Conservation (phyloP, 2,113 vertebrate genomes). For the Hippocampus comes region DNA sequence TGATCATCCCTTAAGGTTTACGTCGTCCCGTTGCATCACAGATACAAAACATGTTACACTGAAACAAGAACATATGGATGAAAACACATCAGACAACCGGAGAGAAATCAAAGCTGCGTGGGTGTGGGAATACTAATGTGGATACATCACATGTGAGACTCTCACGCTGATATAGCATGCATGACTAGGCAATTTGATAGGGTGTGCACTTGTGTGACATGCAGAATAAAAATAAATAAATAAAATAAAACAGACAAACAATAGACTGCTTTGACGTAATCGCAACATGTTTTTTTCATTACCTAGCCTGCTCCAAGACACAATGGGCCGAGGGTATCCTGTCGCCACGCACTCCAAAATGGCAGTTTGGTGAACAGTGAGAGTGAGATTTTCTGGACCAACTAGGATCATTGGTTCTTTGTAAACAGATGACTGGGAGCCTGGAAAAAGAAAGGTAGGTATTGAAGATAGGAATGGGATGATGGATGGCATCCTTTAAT, state of each 20-base stretch:
- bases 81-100: constrained; percentile 18
- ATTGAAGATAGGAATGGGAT: constrained; percentile 34
- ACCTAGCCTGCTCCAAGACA: constrained; percentile 99
- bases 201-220: not conserved
- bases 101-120: constrained; percentile 13
- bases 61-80: constrained; percentile 18
- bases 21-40: constrained; percentile 29
- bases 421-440: constrained; percentile 85
- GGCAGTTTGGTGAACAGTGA: constrained; percentile 95
- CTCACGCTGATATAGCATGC: constrained; percentile 1
- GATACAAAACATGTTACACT: constrained; percentile 28
- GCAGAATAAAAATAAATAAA: not conserved
- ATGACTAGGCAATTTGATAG: not conserved
- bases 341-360: constrained; percentile 98
- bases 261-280: constrained; percentile 2
- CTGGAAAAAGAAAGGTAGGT: constrained; percentile 60
- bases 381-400: constrained; percentile 96
- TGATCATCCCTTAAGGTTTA: constrained; percentile 44
- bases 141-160: constrained; percentile 1
- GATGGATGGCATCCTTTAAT: constrained; percentile 63
- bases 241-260: not conserved
- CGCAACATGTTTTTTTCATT: constrained; percentile 53
- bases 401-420: constrained; percentile 95
- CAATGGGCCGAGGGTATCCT: constrained; percentile 94
- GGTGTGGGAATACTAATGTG: constrained; percentile 7